Evolutionary conservation across 2,888 invertebrate genomes (phyloP).

Genomic region (Xanthorhoe designata): DNA sequence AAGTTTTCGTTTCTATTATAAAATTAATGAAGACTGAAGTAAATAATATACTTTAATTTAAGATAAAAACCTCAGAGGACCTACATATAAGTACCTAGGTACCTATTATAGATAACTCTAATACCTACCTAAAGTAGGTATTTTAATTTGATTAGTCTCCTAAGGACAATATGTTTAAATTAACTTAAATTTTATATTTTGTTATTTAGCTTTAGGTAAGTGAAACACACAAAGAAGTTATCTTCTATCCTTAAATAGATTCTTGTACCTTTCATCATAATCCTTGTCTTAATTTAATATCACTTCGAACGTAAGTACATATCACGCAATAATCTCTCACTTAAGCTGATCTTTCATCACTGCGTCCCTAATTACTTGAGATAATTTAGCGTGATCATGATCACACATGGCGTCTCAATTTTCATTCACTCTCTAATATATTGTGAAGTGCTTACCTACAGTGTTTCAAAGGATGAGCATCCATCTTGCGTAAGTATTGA

Average conservation of each 20-base stretch:
- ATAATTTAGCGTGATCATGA: constrained; percentile 47
- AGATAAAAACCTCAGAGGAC: too few relatives aligned
- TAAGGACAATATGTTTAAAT: too few relatives aligned
- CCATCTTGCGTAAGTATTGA: constrained; percentile 42
- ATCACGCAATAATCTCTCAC: constrained; percentile 41
- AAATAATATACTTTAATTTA: constrained; percentile 12
- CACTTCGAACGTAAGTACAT: neutral
- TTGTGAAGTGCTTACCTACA: constrained; percentile 21
- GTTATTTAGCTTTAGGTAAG: too few relatives aligned
- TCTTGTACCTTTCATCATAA: constrained; percentile 6
- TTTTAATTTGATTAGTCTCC: too few relatives aligned
- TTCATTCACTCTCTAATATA: constrained; percentile 28
- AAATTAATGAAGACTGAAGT: constrained; percentile 53
- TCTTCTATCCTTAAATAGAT: neutral
- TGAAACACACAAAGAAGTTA: neutral
- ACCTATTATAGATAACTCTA: too few relatives aligned
- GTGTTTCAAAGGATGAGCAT: constrained; percentile 46
- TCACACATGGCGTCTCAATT: constrained; percentile 44
- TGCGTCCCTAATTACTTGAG: constrained; percentile 53
- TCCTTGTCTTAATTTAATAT: constrained; percentile 3
- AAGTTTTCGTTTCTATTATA: constrained; percentile 62
- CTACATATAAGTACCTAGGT: too few relatives aligned
- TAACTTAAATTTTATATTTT: neutral
- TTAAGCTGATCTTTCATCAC: constrained; percentile 44
- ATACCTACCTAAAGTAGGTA: too few relatives aligned